These are phyloP conservation scores for Melieria picta DNA, from an alignment of 2,888 invertebrate species.

Conservation along the genomic window DNA sequence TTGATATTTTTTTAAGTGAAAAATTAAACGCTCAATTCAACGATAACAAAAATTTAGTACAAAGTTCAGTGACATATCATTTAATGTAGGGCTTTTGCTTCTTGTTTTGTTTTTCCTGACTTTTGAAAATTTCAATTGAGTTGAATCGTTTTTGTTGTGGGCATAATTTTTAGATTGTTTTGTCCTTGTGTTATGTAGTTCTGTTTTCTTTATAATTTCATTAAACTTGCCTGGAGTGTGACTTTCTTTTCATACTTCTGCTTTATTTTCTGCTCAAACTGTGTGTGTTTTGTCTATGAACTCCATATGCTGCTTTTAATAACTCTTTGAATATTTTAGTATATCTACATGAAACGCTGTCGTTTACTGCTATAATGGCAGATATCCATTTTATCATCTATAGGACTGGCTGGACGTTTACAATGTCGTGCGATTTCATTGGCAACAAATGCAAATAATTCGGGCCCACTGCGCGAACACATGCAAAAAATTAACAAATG, in stretches of 20 bases:
- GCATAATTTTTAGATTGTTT: no score
- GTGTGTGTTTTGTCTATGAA: slow-evolving; percentile 12
- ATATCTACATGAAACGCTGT: slow-evolving; percentile 73
- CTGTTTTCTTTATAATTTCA: not conserved
- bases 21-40: no score
- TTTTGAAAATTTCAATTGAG: no score
- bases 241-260: not conserved
- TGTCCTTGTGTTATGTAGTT: no score
- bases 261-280: slow-evolving; percentile 9
- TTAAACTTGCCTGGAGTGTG: slow-evolving; percentile 2
- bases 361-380: slow-evolving; percentile 77
- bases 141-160: no score
- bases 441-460: slow-evolving; percentile 78
- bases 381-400: slow-evolving; percentile 81
- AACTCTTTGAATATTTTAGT: not conserved
- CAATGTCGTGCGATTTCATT: slow-evolving; percentile 79
- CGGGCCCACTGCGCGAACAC: slow-evolving; percentile 63
- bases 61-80: no score
- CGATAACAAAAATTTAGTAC: no score
- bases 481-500: not conserved
- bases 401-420: slow-evolving; percentile 75
- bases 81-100: no score
- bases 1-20: no score
- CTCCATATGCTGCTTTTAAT: slow-evolving; percentile 9
- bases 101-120: no score